Percentiles rank a stretch among this genome's conserved stretches.
Conservation (phyloP, 2,113 vertebrate species). For the Corvus moneduloides region DNA sequence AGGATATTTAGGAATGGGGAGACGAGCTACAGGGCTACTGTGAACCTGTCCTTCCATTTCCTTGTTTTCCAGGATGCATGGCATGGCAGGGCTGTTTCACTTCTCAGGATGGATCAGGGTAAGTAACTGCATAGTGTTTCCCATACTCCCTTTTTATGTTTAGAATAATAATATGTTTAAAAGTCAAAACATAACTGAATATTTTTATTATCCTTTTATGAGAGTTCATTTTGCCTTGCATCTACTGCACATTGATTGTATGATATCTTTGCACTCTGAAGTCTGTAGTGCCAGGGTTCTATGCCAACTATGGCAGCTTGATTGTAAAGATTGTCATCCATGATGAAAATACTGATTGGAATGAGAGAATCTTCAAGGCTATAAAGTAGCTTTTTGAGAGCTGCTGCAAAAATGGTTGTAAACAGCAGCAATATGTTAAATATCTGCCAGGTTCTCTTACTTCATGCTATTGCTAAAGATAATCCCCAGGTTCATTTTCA, state of each 20-base stretch:
- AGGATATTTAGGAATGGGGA: neutral
- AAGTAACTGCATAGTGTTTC: constrained; percentile 37
- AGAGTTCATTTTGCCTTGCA: neutral
- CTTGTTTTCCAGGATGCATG: constrained; percentile 80
- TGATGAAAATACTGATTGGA: neutral
- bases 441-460: neutral
- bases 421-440: neutral
- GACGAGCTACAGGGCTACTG: neutral
- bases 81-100: constrained; percentile 85
- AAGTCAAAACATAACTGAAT: neutral
- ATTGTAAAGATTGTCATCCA: neutral
- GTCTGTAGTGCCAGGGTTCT: neutral
- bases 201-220: neutral
- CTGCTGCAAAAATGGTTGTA: neutral
- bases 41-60: neutral
- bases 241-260: neutral
- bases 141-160: neutral
- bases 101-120: constrained; percentile 87
- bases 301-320: neutral
- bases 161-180: neutral
- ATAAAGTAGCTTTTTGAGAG: neutral
- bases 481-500: neutral
- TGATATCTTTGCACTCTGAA: neutral
- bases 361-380: neutral
- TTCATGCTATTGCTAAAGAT: neutral